Evolutionary conservation across 2,797 vertebrate genomes (phyloP).

Genomic region (Enteromius viviparus): DNA sequence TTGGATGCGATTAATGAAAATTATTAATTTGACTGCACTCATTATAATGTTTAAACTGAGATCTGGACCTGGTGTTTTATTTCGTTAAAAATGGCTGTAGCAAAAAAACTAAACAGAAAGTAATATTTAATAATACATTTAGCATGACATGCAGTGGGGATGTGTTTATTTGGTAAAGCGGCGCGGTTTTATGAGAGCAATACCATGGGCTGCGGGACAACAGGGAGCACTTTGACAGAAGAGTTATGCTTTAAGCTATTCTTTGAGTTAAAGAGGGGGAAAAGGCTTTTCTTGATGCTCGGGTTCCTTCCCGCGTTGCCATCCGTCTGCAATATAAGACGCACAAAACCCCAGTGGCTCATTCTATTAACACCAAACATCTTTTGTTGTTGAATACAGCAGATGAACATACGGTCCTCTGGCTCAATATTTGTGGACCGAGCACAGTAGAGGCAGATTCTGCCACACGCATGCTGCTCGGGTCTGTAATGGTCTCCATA

Average conservation of each 20-base stretch:
- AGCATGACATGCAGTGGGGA: slow-evolving; percentile 54
- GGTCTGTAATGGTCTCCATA: slow-evolving; percentile 49
- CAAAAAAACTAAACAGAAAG: too few relatives aligned
- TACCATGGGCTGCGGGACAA: slow-evolving; percentile 97
- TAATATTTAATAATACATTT: slow-evolving; percentile 18
- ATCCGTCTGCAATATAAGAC: slow-evolving; percentile 96
- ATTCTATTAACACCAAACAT: slow-evolving; percentile 72
- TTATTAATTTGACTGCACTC: too few relatives aligned
- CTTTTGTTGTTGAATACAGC: slow-evolving; percentile 60
- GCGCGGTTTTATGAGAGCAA: slow-evolving; percentile 73
- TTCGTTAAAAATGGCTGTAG: neutral
- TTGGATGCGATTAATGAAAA: too few relatives aligned
- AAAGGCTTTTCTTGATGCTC: slow-evolving; percentile 99
- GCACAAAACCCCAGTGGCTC: slow-evolving; percentile 81
- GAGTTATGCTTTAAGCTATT: slow-evolving; percentile 99
- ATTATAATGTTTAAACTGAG: neutral
- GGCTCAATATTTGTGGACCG: slow-evolving; percentile 54
- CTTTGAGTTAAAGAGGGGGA: slow-evolving; percentile 99
- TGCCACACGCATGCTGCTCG: slow-evolving; percentile 44
- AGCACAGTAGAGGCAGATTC: slow-evolving; percentile 49
- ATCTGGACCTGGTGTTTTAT: slow-evolving; percentile 33
- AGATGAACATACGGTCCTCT: slow-evolving; percentile 57
- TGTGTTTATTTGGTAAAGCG: slow-evolving; percentile 40
- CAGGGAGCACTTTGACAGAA: slow-evolving; percentile 97
- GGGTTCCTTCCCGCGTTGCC: slow-evolving; percentile 94